Conservation (phyloP, 30 jellyfish, hydroid and myxozoan genomes). For the Cassiopea xamachana region DNA sequence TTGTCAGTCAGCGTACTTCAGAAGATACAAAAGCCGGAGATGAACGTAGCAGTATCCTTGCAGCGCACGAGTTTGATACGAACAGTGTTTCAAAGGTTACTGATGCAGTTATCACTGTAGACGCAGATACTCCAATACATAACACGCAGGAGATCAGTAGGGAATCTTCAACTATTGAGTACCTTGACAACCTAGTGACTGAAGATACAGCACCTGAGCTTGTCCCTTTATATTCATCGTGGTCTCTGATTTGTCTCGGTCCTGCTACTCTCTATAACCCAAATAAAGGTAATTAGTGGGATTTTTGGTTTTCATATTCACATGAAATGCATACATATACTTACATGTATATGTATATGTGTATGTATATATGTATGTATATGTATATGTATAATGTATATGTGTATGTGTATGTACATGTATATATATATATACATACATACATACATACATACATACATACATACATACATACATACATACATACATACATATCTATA, state of each 20-base stretch:
- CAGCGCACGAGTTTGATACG: slow-evolving; percentile 44
- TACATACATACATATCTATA: too few species aligned
- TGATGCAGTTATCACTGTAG: not conserved
- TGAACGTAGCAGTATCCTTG: slow-evolving; percentile 18
- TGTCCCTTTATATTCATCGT: slow-evolving; percentile 87
- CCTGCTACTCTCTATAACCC: slow-evolving; percentile 91
- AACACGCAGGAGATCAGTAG: too few species aligned
- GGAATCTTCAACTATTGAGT: slow-evolving; percentile 44
- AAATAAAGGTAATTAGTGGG: slow-evolving; percentile 53
- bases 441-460: too few species aligned
- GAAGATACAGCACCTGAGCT: slow-evolving; percentile 62
- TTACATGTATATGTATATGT: too few species aligned
- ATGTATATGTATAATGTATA: too few species aligned
- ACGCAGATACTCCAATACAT: not conserved
- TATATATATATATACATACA: too few species aligned
- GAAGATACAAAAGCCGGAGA: slow-evolving; percentile 47
- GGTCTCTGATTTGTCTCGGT: slow-evolving; percentile 95
- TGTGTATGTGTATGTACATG: too few species aligned
- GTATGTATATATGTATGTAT: too few species aligned
- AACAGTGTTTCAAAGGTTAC: slow-evolving; percentile 12
- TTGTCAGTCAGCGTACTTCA: slow-evolving; percentile 46
- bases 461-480: too few species aligned
- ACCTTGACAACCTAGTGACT: slow-evolving; percentile 64
- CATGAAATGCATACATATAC: not conserved
- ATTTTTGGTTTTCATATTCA: too few species aligned